Evolutionary conservation across 1,140 invertebrate species (phyloP), one percentile per base, ranked within the genome.

Genomic region (Brachionus rotundiformis): DNA sequence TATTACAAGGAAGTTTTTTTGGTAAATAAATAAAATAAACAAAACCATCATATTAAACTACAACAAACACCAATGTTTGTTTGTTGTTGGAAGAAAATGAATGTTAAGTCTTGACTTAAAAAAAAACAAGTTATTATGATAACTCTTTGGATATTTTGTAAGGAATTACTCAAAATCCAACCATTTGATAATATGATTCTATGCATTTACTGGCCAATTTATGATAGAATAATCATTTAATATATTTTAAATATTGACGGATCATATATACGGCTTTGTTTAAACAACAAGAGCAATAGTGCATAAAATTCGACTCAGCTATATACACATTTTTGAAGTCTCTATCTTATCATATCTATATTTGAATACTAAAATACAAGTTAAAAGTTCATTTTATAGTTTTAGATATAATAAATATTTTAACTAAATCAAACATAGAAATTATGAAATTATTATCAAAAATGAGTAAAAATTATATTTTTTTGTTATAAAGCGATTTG

Each of bases 1-100:
- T n/a, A n/a, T n/a, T 54, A 54, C 47, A 54, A 54, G 47, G 47
- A 54, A 54, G 47, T 54, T 54, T 54, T 54, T 54, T 19, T 19
- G 23, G 23, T 54, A 54, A 54, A 54, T 54, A 54, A 54, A 54
- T 8, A 54, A 54, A 49, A 54, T 8, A 54, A 54, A 54, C 23
- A 54, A 19, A 54, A 54, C 19, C 47, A 54, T 54, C 47, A 54
- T 19, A 54, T 54, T 19, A 54, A 54, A 8, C 47, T 4, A 41
- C 39, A 41, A 41, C 39, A 41, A 41, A 41, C 39, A 41, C n/a
- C n/a, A n/a, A n/a, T 41, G 2, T 41, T 11, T 41, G 39, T 41
- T 41, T 41, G n/a, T 41, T 41, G n/a, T 41, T 41, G 10, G n/a
- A 41, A 41, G 39, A 41, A 13, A 41, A 41, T 11, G 10, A 13